Evolutionary conservation across 2,113 vertebrate genomes (phyloP).

Genomic region (Toxotes jaculatrix): DNA sequence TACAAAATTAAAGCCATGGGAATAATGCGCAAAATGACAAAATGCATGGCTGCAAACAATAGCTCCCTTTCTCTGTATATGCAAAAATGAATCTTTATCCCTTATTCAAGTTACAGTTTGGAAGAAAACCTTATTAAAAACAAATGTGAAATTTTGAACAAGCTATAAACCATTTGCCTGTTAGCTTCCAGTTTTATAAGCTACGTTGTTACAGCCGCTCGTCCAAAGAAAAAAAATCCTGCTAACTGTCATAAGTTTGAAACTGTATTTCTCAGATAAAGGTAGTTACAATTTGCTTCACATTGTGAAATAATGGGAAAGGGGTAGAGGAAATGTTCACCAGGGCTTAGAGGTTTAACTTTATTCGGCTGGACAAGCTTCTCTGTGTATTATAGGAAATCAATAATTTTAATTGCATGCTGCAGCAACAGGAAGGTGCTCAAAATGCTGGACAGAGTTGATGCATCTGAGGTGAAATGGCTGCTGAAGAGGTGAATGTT

Average conservation of each 20-base stretch:
- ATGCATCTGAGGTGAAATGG: neutral
- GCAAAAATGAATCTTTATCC: no score
- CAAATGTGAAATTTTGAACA: neutral
- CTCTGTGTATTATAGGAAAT: constrained; percentile 8
- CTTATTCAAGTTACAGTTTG: no score
- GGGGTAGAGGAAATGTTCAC: neutral
- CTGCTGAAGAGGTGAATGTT: neutral
- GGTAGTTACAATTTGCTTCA: neutral
- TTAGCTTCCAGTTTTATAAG: neutral
- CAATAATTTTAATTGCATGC: neutral
- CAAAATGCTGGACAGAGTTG: neutral
- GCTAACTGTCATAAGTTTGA: neutral
- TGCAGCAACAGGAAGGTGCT: constrained; percentile 4
- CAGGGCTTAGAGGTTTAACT: neutral
- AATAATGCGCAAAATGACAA: no score
- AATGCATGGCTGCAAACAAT: no score
- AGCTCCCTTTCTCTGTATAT: no score
- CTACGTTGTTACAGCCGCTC: neutral
- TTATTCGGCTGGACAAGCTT: neutral
- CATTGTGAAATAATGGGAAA: neutral
- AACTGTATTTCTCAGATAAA: neutral
- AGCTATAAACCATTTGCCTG: neutral
- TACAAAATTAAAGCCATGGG: no score
- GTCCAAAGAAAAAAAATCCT: neutral
- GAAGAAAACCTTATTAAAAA: neutral